Base-by-base conservation (phyloP, 2,797 vertebrate genomes). In the Spea hammondii region DNA sequence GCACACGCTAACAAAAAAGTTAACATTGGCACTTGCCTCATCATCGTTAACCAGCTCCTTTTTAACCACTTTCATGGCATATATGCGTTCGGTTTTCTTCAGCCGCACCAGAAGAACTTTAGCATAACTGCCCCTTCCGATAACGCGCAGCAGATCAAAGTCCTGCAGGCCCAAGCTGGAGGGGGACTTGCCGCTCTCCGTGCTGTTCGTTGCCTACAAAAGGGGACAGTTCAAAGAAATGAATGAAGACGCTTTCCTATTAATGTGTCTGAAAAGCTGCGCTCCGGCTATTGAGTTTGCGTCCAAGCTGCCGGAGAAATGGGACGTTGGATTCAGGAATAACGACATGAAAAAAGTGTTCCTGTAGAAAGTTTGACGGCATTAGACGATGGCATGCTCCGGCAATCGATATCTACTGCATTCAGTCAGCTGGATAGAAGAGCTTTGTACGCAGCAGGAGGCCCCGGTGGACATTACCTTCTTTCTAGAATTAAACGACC, bases 21-120 rank as follows among this genome's bases (percentile, higher is more conserved):
- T 47, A 8, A 44, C 13, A 72, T 7, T 5, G 12, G 32, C 62
- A 8, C 89, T 91, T 87, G 97, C 98, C 96, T 99, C 98, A 53
- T 99, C 98, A 13, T 99, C 97, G 4, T 99, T 99, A 87, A 99
- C 98, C 0, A 99, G 92, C 88, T 99, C 98, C 87, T 99, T 99
- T 89, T 99, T 99, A 86, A 99, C 97, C 82, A 99, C 98, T 85
- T 99, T 99, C 98, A 99, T 99, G 72, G 97, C 97, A 32, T 99
- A 99, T 89, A 99, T 99, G 80, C 97, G 95, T 78, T 99, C 97
- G 0, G 96, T 99, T 88, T 97, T 98, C 90, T 98, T 99, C 82
- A 99, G 86, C 47, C 95, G 94, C 79, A 99, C 97, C 76, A 99
- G 85, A 64, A 99, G 89, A 78, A 99, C 98, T 89, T 99, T 99